phyloP scores from a whole-genome alignment of 2,113 vertebrate genomes.

The Anolis carolinensis region DNA sequence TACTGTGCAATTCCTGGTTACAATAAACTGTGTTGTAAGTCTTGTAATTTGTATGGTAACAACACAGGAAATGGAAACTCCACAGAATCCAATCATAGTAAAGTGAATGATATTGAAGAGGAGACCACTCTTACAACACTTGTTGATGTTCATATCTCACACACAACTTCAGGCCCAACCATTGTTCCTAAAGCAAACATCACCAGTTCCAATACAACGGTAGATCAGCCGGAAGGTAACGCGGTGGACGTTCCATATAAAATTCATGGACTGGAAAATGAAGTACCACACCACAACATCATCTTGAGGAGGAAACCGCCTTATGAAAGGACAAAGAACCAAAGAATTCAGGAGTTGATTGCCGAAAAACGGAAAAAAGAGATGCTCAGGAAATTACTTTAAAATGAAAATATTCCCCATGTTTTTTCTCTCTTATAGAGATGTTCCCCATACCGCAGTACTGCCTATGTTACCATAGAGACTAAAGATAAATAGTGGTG shows the following conservation, averaged over 20 bases:
- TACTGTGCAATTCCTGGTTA: conserved; percentile 90
- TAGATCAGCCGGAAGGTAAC: conserved; percentile 84
- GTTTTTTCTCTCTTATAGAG: conserved; percentile 85
- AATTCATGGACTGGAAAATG: conserved; percentile 71
- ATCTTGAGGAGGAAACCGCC: conserved; percentile 82
- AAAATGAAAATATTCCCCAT: conserved; percentile 71
- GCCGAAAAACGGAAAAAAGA: conserved; percentile 85
- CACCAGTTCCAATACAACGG: conserved; percentile 61
- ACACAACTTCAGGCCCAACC: conserved; percentile 46
- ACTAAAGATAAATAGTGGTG: conserved; percentile 58
- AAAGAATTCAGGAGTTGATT: conserved; percentile 93
- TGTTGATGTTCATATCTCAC: conserved; percentile 36
- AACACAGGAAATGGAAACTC: conserved; percentile 39
- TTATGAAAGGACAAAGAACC: conserved; percentile 90
- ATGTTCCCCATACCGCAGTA: conserved; percentile 64
- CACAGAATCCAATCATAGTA: conserved; percentile 44
- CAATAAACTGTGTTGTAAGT: conserved; percentile 91
- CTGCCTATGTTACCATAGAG: conserved; percentile 32
- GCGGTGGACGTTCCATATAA: conserved; percentile 82
- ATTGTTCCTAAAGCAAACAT: conserved; percentile 20
- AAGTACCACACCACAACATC: conserved; percentile 86
- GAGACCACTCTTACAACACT: conserved; percentile 60
- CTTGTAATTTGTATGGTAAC: conserved; percentile 79
- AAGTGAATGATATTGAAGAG: conserved; percentile 68
- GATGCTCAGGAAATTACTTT: conserved; percentile 84